Conservation (phyloP, 2,888 invertebrate genomes). For the Drosophila niveifrons region DNA sequence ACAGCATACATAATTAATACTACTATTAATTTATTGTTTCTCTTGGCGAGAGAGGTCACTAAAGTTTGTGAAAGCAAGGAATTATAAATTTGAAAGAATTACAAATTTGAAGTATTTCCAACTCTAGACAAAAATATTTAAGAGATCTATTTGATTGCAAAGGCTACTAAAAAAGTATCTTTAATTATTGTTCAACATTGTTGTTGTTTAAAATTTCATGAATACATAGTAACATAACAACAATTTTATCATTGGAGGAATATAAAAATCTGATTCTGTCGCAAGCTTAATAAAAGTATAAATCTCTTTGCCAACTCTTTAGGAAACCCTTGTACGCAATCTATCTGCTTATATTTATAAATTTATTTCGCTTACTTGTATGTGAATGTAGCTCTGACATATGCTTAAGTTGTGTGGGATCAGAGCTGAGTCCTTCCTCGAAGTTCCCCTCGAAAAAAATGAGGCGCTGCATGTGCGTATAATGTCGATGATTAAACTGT, state of each 20-base stretch:
- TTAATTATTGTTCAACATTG: too few relatives aligned
- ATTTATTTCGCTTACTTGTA: not conserved
- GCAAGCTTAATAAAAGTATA: not conserved
- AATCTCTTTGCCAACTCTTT: not conserved
- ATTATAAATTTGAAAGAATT: not conserved
- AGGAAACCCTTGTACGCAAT: not conserved
- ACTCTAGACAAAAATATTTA: too few relatives aligned
- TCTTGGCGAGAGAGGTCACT: constrained; percentile 27
- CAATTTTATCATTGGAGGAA: not conserved
- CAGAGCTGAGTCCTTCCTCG: not conserved
- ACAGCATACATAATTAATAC: constrained; percentile 67
- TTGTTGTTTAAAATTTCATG: too few relatives aligned
- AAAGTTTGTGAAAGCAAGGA: constrained; percentile 9
- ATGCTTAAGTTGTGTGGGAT: constrained; percentile 2
- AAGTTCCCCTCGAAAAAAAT: not conserved
- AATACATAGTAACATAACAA: too few relatives aligned
- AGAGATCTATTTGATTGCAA: too few relatives aligned
- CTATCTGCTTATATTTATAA: constrained; percentile 1
- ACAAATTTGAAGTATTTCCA: too few relatives aligned
- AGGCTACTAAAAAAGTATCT: too few relatives aligned
- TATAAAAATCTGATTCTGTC: not conserved
- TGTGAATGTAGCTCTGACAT: constrained; percentile 2
- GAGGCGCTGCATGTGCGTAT: constrained; percentile 35
- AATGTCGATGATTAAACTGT: constrained; percentile 78
- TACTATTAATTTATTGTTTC: constrained; percentile 63